phyloP scores from a whole-genome alignment of 2,113 vertebrate species.

The Nesogale talazaci region DNA sequence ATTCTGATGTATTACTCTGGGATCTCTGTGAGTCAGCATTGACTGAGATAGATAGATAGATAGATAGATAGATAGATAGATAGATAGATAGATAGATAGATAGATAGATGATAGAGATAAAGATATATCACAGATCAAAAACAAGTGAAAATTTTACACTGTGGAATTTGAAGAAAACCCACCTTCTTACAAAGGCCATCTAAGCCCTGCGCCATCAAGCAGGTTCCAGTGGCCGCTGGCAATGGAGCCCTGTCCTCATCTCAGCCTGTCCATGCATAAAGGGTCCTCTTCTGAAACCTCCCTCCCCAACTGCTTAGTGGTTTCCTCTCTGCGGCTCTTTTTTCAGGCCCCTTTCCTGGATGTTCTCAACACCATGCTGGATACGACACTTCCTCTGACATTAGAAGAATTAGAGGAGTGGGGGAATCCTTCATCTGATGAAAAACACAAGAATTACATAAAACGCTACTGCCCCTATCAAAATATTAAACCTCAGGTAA shows the following conservation, averaged over 20 bases:
- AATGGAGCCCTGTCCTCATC: not conserved
- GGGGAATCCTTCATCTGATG: constrained; percentile 92
- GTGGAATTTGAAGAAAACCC: constrained; percentile 7
- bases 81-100: no score
- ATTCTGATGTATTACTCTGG: not conserved
- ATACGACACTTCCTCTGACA: constrained; percentile 92
- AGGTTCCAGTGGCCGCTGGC: not conserved
- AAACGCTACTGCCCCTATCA: constrained; percentile 94
- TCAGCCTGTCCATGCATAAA: not conserved
- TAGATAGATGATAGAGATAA: not conserved
- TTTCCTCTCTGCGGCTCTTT: not conserved
- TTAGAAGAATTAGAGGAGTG: constrained; percentile 96
- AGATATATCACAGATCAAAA: not conserved
- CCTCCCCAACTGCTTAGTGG: not conserved
- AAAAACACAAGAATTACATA: constrained; percentile 88
- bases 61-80: no score
- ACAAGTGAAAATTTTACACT: constrained; percentile 16
- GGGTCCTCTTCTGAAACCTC: not conserved
- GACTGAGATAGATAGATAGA: not conserved
- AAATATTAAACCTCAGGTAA: constrained; percentile 96
- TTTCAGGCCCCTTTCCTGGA: constrained; percentile 95
- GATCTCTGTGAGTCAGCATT: not conserved
- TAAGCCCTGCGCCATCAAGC: not conserved
- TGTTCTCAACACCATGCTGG: constrained; percentile 94
- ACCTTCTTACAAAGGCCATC: no score